Evolutionary conservation across 2,888 invertebrate species (phyloP).

Genomic region (Phortica okadai): DNA sequence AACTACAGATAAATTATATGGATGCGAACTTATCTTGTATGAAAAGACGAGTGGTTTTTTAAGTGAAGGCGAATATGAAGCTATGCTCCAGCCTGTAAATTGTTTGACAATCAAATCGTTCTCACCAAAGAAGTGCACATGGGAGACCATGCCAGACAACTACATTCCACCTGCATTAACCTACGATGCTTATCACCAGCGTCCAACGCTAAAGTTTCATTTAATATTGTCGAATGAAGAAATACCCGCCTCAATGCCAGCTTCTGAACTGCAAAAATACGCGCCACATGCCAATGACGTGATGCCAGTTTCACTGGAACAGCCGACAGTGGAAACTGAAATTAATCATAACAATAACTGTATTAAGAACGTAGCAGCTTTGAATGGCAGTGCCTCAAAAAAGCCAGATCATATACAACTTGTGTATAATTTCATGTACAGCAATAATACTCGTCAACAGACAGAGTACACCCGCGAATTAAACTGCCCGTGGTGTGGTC

Average conservation of each 20-base stretch:
- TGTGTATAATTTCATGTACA: conserved; percentile 96
- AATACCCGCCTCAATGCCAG: conserved; percentile 64
- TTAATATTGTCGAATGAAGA: conserved; percentile 87
- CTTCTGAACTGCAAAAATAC: conserved; percentile 65
- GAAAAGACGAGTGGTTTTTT: conserved; percentile 93
- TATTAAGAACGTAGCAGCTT: conserved; percentile 48
- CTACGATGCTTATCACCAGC: conserved; percentile 86
- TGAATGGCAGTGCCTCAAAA: conserved; percentile 46
- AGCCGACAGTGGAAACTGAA: conserved; percentile 48
- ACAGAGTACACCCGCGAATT: conserved; percentile 95
- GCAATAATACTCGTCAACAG: conserved; percentile 95
- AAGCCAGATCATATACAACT: conserved; percentile 83
- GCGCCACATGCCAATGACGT: conserved; percentile 56
- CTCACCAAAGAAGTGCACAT: conserved; percentile 85
- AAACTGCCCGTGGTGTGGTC: conserved; percentile 96
- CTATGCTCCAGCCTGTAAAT: conserved; percentile 86
- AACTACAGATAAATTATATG: conserved; percentile 77
- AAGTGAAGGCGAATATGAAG: conserved; percentile 93
- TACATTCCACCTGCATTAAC: conserved; percentile 76
- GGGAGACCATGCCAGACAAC: conserved; percentile 81
- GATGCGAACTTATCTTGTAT: conserved; percentile 90
- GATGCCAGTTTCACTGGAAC: not conserved
- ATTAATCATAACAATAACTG: conserved; percentile 70
- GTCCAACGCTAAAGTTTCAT: conserved; percentile 90
- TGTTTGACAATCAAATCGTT: conserved; percentile 77